A percentile compares a stretch with the other conserved stretches of the same genome.
Evolutionary conservation across 2,797 vertebrate species (phyloP).

Genomic region (Xyrichtys novacula): DNA sequence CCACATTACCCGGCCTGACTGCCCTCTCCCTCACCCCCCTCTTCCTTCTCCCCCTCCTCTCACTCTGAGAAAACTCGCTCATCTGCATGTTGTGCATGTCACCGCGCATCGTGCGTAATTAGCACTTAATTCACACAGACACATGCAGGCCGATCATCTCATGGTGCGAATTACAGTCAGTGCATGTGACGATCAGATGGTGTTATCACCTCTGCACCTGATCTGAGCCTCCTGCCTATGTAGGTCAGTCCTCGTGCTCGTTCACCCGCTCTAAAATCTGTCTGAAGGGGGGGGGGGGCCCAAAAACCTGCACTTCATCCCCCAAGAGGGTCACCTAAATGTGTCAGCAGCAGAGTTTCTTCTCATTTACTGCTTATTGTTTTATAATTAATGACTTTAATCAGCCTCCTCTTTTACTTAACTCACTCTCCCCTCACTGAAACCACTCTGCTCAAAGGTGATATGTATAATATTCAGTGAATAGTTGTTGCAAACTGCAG

Average conservation of each 20-base stretch:
- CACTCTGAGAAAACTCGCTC: slow-evolving; percentile 15
- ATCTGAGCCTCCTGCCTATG: slow-evolving; percentile 40
- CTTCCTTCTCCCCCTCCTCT: background rate
- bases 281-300: background rate
- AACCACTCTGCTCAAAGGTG: too few species aligned
- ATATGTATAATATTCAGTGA: too few species aligned
- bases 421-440: background rate
- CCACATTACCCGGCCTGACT: slow-evolving; percentile 16
- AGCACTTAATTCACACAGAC: slow-evolving; percentile 28
- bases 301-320: background rate
- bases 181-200: slow-evolving; percentile 27
- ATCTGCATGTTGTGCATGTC: slow-evolving; percentile 56
- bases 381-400: background rate
- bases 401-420: background rate
- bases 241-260: slow-evolving; percentile 40
- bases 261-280: slow-evolving; percentile 11
- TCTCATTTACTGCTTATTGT: background rate
- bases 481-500: too few species aligned
- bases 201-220: slow-evolving; percentile 30
- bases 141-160: slow-evolving; percentile 18
- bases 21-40: background rate
- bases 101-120: slow-evolving; percentile 38
- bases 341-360: background rate
- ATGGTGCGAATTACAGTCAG: slow-evolving; percentile 7
- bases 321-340: background rate